Percentiles rank a stretch among this genome's conserved stretches.
Conservation (phyloP, 2,797 vertebrate species). For the Distichodus sexfasciatus region DNA sequence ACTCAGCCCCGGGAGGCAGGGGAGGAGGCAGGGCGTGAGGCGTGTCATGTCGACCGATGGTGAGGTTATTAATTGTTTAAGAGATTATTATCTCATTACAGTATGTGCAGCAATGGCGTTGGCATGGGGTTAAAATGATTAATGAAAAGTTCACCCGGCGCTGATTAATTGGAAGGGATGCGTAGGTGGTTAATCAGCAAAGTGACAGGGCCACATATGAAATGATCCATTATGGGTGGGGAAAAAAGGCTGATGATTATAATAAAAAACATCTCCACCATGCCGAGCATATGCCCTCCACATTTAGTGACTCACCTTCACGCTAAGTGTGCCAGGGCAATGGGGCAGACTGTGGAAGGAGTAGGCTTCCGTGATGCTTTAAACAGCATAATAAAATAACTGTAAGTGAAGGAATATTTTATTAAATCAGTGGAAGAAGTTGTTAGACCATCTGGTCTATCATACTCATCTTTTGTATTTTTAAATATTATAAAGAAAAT, state of each 20-base stretch:
- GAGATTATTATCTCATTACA: slow-evolving; percentile 79
- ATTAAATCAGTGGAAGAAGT: too few relatives aligned
- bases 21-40: slow-evolving; percentile 35
- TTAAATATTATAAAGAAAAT: too few relatives aligned
- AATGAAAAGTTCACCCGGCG: slow-evolving; percentile 70
- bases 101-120: slow-evolving; percentile 68
- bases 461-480: too few relatives aligned
- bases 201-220: slow-evolving; percentile 56
- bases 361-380: neutral
- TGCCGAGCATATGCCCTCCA: slow-evolving; percentile 63
- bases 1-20: slow-evolving; percentile 57
- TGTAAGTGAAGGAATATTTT: neutral
- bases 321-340: slow-evolving; percentile 39
- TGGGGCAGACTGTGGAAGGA: neutral
- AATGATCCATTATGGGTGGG: slow-evolving; percentile 70
- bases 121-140: slow-evolving; percentile 70
- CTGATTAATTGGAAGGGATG: slow-evolving; percentile 72
- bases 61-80: slow-evolving; percentile 76
- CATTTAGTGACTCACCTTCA: slow-evolving; percentile 57
- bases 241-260: slow-evolving; percentile 64
- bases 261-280: slow-evolving; percentile 25
- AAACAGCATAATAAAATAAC: neutral
- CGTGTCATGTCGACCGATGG: slow-evolving; percentile 55
- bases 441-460: too few relatives aligned
- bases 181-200: slow-evolving; percentile 70